A percentile compares a stretch with the other conserved stretches of the same genome.
These are phyloP conservation scores for Drosophila conformis DNA, from an alignment of 2,888 invertebrate genomes.

Conservation along the genomic window DNA sequence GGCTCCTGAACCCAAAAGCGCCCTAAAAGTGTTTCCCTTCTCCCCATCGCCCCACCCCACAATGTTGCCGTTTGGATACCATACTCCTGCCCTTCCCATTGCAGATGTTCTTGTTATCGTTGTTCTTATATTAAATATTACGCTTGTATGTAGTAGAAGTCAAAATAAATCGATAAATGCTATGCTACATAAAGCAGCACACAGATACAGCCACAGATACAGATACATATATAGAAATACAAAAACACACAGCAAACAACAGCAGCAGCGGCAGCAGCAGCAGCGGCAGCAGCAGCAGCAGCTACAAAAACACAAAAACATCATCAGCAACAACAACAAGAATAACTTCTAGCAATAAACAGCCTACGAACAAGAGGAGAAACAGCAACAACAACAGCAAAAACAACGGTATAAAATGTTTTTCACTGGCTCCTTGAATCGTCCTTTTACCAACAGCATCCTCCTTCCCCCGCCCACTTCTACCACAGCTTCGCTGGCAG, in stretches of 20 bases:
- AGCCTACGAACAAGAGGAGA: constrained; percentile 65
- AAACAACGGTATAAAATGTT: constrained; percentile 56
- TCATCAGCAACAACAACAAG: constrained; percentile 19
- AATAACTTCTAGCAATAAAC: constrained; percentile 64
- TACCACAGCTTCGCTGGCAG: constrained; percentile 27
- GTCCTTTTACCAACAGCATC: constrained; percentile 61
- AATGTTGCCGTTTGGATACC: background rate
- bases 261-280: constrained; percentile 36
- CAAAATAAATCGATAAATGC: constrained; percentile 79
- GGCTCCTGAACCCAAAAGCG: constrained; percentile 62
- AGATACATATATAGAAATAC: constrained; percentile 35
- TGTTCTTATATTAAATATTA: constrained; percentile 72
- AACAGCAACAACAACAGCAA: constrained; percentile 27
- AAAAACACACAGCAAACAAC: constrained; percentile 39
- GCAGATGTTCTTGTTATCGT: constrained; percentile 59
- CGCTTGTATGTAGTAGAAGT: constrained; percentile 66
- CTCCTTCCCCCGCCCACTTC: background rate
- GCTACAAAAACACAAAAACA: constrained; percentile 30
- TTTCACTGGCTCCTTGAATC: constrained; percentile 77
- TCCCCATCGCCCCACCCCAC: background rate
- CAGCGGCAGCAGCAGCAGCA: constrained; percentile 45
- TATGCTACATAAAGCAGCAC: constrained; percentile 60
- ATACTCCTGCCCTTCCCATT: background rate
- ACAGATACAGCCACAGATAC: constrained; percentile 37
- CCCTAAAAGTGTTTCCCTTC: constrained; percentile 50